Percentiles rank a stretch among this genome's conserved stretches.
phyloP scores from a whole-genome alignment of 2,888 invertebrate genomes.

The Drosophila anomalata region DNA sequence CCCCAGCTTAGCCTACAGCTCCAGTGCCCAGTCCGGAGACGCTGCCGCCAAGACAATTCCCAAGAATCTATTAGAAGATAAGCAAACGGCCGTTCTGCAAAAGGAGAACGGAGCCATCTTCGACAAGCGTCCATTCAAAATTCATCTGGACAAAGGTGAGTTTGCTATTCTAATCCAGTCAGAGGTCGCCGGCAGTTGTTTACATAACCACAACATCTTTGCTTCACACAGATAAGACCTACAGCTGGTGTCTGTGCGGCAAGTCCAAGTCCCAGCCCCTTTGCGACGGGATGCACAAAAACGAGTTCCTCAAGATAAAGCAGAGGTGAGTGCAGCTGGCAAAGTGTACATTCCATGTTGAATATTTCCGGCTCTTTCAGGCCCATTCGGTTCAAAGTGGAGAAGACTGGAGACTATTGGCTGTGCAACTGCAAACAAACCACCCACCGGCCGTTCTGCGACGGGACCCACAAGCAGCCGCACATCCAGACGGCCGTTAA shows the following conservation, averaged over 20 bases:
- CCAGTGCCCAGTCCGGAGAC: slow-evolving; percentile 40
- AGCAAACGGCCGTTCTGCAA: slow-evolving; percentile 88
- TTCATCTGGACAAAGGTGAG: slow-evolving; percentile 88
- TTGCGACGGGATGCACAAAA: slow-evolving; percentile 96
- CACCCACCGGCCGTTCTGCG: slow-evolving; percentile 96
- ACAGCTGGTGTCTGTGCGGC: slow-evolving; percentile 97
- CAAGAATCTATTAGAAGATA: slow-evolving; percentile 86
- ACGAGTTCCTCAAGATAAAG: slow-evolving; percentile 89
- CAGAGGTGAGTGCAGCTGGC: slow-evolving; percentile 85
- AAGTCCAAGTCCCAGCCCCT: slow-evolving; percentile 95
- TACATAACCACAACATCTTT: slow-evolving; percentile 59
- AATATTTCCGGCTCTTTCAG: slow-evolving; percentile 78
- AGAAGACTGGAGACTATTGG: slow-evolving; percentile 96
- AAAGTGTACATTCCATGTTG: too few species aligned
- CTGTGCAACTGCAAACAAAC: slow-evolving; percentile 99
- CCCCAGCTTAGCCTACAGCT: slow-evolving; percentile 47
- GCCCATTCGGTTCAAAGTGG: slow-evolving; percentile 93
- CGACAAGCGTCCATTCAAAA: slow-evolving; percentile 95
- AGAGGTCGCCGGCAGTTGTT: slow-evolving; percentile 10
- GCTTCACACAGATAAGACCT: slow-evolving; percentile 87
- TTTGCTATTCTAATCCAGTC: neutral
- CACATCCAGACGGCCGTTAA: slow-evolving; percentile 87
- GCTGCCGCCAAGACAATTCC: slow-evolving; percentile 86
- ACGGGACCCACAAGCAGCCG: slow-evolving; percentile 94
- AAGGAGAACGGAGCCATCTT: slow-evolving; percentile 90